Evolutionary conservation across 2,113 vertebrate species (phyloP), one percentile per base, ranked within the genome.

Genomic region (Takifugu bimaculatus): DNA sequence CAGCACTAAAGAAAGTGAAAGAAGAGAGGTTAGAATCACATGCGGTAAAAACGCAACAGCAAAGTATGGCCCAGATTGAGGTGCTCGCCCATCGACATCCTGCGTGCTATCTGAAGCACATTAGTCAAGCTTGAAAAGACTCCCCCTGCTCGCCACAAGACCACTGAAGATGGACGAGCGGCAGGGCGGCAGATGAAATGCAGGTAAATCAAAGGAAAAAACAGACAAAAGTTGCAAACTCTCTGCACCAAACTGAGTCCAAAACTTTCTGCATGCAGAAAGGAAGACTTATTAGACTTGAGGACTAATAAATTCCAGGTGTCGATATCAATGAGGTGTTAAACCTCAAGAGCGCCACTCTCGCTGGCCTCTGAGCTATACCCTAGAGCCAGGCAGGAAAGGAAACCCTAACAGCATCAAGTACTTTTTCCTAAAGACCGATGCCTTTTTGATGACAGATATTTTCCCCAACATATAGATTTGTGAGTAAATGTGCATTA

Each of bases 301-400:
- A 44, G 67, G 35, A 10, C 56, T 88, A 90, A 91, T 88, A 78
- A 85, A 72, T 83, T 60, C 74, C 89, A 91, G 74, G 85, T 90
- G 90, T 78, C 75, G 48, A 0, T 65, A 65, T 78, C 74, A 81
- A 77, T 32, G 77, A 87, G 82, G 84, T 88, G 86, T 85, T 86
- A 84, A 81, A 75, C 82, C 74, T 62, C 54, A 72, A 58, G 72
- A 82, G 77, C 77, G 79, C 54, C 59, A 73, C 72, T 70, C 71
- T 80, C 51, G 54, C 20, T n/a, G 77, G 74, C 85, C 88, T 25
- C 48, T 53, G 81, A 57, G 69, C 70, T 57, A 53, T 45, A 67
- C 83, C 75, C 70, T 1, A 11, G 85, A 70, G 84, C 20, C 20
- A 20, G 20, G 20, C 20, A 20, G 20, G 20, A 20, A 20, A 20